These are phyloP conservation scores for Silvanus unidentatus DNA, from an alignment of 2,888 invertebrate genomes.

Conservation along the genomic window DNA sequence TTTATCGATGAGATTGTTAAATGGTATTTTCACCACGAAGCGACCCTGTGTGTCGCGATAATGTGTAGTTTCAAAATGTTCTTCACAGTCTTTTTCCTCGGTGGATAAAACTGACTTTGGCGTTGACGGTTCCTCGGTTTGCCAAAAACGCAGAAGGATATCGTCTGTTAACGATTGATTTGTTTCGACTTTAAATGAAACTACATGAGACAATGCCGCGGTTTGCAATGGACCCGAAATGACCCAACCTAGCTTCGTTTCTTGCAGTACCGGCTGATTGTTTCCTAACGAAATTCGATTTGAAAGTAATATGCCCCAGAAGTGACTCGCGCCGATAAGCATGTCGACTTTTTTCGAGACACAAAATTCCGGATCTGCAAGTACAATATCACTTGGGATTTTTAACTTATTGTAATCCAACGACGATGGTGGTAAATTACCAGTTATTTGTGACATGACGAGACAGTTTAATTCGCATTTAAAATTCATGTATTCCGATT, in stretches of 20 bases:
- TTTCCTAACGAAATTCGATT: slow-evolving; percentile 10
- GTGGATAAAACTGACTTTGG: neutral
- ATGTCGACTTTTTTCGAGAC: slow-evolving; percentile 5
- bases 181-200: neutral
- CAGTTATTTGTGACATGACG: slow-evolving; percentile 3
- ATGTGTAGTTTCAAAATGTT: too few species aligned
- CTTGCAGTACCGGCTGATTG: slow-evolving; percentile 11
- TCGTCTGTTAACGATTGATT: neutral
- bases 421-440: slow-evolving; percentile 2
- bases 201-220: neutral
- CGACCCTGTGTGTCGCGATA: too few species aligned
- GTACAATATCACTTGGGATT: too few species aligned
- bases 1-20: too few species aligned
- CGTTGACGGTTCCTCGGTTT: neutral
- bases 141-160: slow-evolving; percentile 2
- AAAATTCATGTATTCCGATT: too few species aligned
- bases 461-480: too few species aligned
- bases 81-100: too few species aligned
- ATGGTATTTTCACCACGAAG: too few species aligned
- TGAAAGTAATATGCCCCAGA: slow-evolving; percentile 9
- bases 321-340: slow-evolving; percentile 11
- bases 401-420: slow-evolving; percentile 1
- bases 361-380: slow-evolving; percentile 15
- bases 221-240: slow-evolving; percentile 11
- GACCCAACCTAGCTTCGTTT: slow-evolving; percentile 15